phyloP scores from a whole-genome alignment of 1,140 invertebrate genomes.

The Trichonephila clavipes region DNA sequence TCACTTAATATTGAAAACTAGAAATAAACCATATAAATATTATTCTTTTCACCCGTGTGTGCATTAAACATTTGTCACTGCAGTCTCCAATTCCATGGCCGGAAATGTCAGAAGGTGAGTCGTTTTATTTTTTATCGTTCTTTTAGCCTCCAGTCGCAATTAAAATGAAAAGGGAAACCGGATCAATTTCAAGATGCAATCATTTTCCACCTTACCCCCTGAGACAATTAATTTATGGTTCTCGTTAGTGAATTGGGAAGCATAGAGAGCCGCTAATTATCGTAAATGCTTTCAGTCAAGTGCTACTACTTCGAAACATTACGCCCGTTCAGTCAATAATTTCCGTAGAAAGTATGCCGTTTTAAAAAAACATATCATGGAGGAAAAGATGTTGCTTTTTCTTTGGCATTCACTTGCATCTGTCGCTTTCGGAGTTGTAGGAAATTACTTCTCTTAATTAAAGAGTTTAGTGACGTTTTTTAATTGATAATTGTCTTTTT shows the following conservation, averaged over 20 bases:
- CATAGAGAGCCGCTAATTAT: conserved; percentile 6
- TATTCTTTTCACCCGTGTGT: no score
- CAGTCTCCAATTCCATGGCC: no score
- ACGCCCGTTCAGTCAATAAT: background rate
- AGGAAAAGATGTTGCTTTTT: background rate
- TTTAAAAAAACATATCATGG: background rate
- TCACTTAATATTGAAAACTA: no score
- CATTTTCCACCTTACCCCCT: background rate
- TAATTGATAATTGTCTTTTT: background rate
- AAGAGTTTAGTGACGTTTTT: background rate
- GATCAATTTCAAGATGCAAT: background rate
- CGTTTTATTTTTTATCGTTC: no score
- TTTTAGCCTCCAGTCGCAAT: background rate
- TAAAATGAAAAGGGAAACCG: background rate
- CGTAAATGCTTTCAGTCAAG: background rate
- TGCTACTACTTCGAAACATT: background rate
- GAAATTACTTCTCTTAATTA: background rate
- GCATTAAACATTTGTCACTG: no score
- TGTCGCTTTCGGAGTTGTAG: background rate
- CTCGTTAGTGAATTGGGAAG: background rate
- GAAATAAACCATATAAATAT: no score
- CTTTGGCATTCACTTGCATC: background rate
- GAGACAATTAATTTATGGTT: background rate
- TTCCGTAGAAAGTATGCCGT: background rate
- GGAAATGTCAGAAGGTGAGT: no score